Percentiles rank a stretch among this genome's conserved stretches.
Conservation (phyloP, 1,140 invertebrate species). For the Samia ricini region DNA sequence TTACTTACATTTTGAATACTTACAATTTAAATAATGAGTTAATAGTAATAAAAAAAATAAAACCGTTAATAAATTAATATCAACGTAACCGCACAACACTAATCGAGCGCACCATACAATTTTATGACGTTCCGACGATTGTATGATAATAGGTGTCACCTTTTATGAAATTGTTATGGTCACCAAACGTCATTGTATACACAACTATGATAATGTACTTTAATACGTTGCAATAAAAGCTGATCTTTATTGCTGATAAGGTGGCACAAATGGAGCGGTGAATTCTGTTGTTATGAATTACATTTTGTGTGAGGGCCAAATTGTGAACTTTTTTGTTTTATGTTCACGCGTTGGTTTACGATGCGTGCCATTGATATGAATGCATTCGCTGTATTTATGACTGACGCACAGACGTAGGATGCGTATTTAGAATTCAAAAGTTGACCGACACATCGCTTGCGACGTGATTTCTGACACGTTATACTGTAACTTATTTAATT, state of each 20-base stretch:
- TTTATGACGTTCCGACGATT: conserved; percentile 49
- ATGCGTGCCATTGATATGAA: neutral
- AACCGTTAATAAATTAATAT: too few relatives aligned
- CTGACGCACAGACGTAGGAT: neutral
- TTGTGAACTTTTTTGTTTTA: conserved; percentile 1
- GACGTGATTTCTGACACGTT: too few relatives aligned
- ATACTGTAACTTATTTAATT: too few relatives aligned
- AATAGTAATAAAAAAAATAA: neutral
- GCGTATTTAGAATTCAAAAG: too few relatives aligned
- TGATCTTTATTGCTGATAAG: neutral
- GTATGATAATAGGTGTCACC: conserved; percentile 63
- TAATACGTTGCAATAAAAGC: neutral
- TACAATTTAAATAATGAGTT: neutral
- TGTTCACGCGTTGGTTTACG: neutral
- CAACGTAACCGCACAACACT: neutral
- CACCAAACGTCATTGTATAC: conserved; percentile 43
- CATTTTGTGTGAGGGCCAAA: conserved; percentile 4
- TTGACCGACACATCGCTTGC: too few relatives aligned
- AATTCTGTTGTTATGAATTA: conserved; percentile 6
- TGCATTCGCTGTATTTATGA: neutral
- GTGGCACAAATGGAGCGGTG: neutral
- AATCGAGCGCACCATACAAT: neutral
- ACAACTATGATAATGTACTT: conserved; percentile 2
- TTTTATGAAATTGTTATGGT: conserved; percentile 56
- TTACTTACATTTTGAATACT: too few relatives aligned